Evolutionary conservation across 2,797 vertebrate species (phyloP).

Genomic region (Acipenser oxyrinchus): DNA sequence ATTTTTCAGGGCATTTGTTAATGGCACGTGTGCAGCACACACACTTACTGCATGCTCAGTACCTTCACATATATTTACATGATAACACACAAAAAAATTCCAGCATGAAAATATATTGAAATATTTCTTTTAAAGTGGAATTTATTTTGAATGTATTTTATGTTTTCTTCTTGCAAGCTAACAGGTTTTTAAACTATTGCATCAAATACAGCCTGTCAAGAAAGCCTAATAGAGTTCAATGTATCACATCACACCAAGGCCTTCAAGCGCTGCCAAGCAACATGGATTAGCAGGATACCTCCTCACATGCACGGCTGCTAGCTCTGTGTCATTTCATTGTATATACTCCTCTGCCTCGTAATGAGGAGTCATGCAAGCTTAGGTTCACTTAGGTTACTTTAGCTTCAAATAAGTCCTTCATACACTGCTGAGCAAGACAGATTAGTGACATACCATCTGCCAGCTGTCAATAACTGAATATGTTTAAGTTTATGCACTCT

Average conservation of each 20-base stretch:
- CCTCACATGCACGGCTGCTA: slow-evolving; percentile 3
- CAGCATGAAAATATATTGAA: too few species aligned
- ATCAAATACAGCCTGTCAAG: neutral
- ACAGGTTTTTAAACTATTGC: neutral
- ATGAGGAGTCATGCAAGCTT: slow-evolving; percentile 10
- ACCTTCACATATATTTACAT: too few species aligned
- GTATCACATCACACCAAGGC: slow-evolving; percentile 30
- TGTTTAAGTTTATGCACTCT: slow-evolving; percentile 9
- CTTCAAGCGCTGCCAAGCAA: slow-evolving; percentile 52
- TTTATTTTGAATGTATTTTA: too few species aligned
- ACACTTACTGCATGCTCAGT: too few species aligned
- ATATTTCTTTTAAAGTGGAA: too few species aligned
- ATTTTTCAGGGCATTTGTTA: too few species aligned
- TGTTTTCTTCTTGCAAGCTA: neutral
- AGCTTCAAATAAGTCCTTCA: slow-evolving; percentile 5
- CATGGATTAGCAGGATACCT: slow-evolving; percentile 26
- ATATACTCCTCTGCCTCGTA: neutral
- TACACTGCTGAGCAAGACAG: neutral
- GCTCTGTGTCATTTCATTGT: slow-evolving; percentile 13
- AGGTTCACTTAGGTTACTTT: slow-evolving; percentile 3
- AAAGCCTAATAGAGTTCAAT: slow-evolving; percentile 39
- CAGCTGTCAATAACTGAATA: slow-evolving; percentile 8
- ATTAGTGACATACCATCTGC: slow-evolving; percentile 9
- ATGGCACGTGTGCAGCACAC: too few species aligned
- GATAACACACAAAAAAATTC: too few species aligned